phyloP scores from a whole-genome alignment of 2,888 invertebrate species.

The Poecilobothrus nobilitatus region DNA sequence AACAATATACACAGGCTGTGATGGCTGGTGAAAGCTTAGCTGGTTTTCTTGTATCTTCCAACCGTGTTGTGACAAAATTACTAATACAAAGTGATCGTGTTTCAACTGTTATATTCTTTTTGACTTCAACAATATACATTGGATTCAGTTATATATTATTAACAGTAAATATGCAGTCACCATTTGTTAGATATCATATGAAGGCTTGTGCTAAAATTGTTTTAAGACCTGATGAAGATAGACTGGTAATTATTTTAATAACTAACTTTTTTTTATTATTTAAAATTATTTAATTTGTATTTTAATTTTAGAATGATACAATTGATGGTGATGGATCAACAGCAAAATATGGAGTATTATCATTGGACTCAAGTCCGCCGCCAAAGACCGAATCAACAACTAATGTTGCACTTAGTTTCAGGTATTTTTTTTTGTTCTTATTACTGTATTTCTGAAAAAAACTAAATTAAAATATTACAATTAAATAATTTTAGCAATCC shows the following conservation, averaged over 20 bases:
- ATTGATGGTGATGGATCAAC: slow-evolving; percentile 47
- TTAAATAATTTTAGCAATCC: slow-evolving; percentile 58
- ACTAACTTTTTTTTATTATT: background rate
- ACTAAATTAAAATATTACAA: background rate
- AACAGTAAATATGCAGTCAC: slow-evolving; percentile 65
- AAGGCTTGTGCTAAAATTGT: slow-evolving; percentile 69
- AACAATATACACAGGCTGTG: slow-evolving; percentile 82
- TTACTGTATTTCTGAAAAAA: background rate
- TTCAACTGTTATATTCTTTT: slow-evolving; percentile 81
- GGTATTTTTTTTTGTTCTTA: slow-evolving; percentile 21
- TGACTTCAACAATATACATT: slow-evolving; percentile 67
- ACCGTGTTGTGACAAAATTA: slow-evolving; percentile 75
- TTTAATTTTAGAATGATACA: slow-evolving; percentile 51
- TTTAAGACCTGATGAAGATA: slow-evolving; percentile 75
- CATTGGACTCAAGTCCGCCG: slow-evolving; percentile 63
- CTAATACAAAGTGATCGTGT: slow-evolving; percentile 65
- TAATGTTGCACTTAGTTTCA: slow-evolving; percentile 59
- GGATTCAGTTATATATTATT: slow-evolving; percentile 70
- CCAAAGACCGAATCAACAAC: slow-evolving; percentile 40
- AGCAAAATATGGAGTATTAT: slow-evolving; percentile 65
- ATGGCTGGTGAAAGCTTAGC: slow-evolving; percentile 89
- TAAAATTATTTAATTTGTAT: slow-evolving; percentile 9
- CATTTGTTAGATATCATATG: slow-evolving; percentile 76
- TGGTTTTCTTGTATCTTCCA: slow-evolving; percentile 77
- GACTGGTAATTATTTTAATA: slow-evolving; percentile 26